Conservation (phyloP, 1,140 invertebrate species). For the Drosophila pachea region DNA sequence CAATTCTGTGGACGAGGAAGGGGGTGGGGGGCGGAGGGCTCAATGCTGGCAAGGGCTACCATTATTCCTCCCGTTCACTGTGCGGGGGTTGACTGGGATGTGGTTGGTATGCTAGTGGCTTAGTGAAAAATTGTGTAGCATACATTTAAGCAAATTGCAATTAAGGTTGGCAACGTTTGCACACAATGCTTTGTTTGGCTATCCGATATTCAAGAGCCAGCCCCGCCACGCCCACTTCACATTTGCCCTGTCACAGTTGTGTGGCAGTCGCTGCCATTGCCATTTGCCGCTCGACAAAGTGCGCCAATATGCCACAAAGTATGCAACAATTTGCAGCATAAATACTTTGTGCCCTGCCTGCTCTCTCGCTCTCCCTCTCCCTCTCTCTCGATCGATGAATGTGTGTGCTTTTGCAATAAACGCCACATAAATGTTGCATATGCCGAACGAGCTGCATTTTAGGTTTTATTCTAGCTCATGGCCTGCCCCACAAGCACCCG, state of each 20-base stretch:
- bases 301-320: conserved; percentile 72
- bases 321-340: conserved; percentile 75
- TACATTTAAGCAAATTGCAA: conserved; percentile 75
- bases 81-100: not conserved
- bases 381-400: not conserved
- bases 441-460: conserved; percentile 44
- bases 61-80: not conserved
- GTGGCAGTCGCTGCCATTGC: conserved; percentile 17
- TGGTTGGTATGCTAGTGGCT: conserved; percentile 4
- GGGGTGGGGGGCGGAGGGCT: not conserved
- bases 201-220: conserved; percentile 20
- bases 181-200: conserved; percentile 42
- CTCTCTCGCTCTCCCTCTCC: not conserved
- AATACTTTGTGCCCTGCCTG: conserved; percentile 58
- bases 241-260: conserved; percentile 9
- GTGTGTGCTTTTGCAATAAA: conserved; percentile 36
- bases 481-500: not conserved
- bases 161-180: conserved; percentile 56
- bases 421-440: conserved; percentile 59
- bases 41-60: not conserved
- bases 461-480: conserved; percentile 19
- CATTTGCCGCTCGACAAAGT: conserved; percentile 60
- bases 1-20: not conserved
- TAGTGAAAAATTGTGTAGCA: conserved; percentile 67
- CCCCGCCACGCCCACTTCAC: conserved; percentile 13